Evolutionary conservation across 2,113 vertebrate genomes (phyloP), one percentile per base, ranked within the genome.

Genomic region (Hemichromis elongatus): DNA sequence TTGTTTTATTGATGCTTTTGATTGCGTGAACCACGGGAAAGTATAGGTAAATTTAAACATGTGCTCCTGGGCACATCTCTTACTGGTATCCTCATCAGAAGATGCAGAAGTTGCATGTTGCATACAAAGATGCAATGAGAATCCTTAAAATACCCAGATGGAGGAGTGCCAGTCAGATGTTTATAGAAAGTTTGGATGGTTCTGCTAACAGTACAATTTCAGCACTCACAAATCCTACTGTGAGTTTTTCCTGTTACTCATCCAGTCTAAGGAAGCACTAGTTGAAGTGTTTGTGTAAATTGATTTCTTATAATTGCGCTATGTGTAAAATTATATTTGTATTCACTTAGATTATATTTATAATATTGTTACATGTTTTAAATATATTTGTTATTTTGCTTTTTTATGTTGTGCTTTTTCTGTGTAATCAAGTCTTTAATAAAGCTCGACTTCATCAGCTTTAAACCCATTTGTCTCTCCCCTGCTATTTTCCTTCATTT

Each of bases 381-480:
- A 9, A 55, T 50, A 18, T 2, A 54, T 37, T 37, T 37, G 9
- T 37, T 37, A 9, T 4, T 9, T 37, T 37, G 8, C 4, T 37
- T 37, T 37, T 9, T 61, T 61, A 61, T 61, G 30, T n/a, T n/a
- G 57, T 61, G 30, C 57, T 56, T 56, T 28, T 56, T 56, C 24
- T 56, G 24, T 28, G 55, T 28, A 28, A 28, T 57, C 24, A 16
- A 57, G 55, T 28, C 55, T 35, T 63, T 63, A 63, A 35, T 63
- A 63, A 63, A 63, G 59, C 59, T 63, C 11, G 3, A 35, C 79
- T 77, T 52, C 70, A 1, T 83, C 87, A 83, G 81, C 82, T 92
- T 84, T 83, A 89, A 90, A 88, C 57, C 86, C 33, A 86, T 84
- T 90, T 70, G 86, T 55, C 54, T 56, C 10, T 21, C 63, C 0